These are phyloP conservation scores for Montipora sp. DNA, from an alignment of 64 coral and sea anemone genomes.

Conservation along the genomic window DNA sequence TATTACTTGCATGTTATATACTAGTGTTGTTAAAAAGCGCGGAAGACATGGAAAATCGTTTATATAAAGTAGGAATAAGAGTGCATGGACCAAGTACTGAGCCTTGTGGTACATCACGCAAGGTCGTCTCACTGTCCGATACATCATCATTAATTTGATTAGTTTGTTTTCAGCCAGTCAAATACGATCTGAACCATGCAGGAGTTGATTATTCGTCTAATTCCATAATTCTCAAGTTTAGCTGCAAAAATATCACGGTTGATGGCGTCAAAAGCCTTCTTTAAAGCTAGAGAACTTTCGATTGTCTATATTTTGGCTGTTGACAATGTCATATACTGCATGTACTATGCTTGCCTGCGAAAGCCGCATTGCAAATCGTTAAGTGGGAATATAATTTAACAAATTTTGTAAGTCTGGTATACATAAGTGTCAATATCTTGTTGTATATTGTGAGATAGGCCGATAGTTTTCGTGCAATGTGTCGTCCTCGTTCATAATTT, in stretches of 20 bases:
- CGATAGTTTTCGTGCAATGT: too few species aligned
- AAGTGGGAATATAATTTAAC: too few species aligned
- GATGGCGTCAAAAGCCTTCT: neutral
- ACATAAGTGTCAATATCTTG: too few species aligned
- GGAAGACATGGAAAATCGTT: neutral
- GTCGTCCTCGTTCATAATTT: too few species aligned
- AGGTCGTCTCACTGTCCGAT: neutral
- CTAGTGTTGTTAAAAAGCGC: neutral
- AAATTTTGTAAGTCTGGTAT: too few species aligned
- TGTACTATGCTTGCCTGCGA: too few species aligned
- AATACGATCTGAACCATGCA: neutral
- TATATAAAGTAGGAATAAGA: neutral
- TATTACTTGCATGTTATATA: neutral
- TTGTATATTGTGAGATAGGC: too few species aligned
- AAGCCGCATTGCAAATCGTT: too few species aligned
- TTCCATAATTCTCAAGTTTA: slow-evolving; percentile 2
- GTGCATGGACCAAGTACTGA: neutral
- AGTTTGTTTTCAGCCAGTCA: neutral
- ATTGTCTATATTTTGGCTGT: too few species aligned
- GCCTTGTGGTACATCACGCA: neutral
- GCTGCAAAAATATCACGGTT: neutral
- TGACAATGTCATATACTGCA: too few species aligned
- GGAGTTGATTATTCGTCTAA: neutral
- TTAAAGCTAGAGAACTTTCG: too few species aligned
- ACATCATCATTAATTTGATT: neutral